Evolutionary conservation across 2,797 vertebrate genomes (phyloP).

Genomic region (Trematomus bernacchii): DNA sequence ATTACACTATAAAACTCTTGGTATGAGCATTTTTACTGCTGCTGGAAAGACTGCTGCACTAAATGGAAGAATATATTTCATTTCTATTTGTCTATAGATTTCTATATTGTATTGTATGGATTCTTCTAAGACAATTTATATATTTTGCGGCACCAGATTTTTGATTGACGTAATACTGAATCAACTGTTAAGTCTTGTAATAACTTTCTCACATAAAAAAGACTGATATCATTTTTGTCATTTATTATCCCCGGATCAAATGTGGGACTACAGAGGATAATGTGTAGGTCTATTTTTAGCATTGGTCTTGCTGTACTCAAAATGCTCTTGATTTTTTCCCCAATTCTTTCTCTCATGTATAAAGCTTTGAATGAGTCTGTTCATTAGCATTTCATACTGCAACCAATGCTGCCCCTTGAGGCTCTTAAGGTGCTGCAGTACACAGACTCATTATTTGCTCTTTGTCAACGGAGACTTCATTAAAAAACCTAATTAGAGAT

Average conservation of each 20-base stretch:
- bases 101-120: constrained; percentile 6
- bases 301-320: neutral
- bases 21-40: neutral
- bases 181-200: neutral
- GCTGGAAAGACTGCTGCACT: constrained; percentile 8
- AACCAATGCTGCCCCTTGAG: constrained; percentile 68
- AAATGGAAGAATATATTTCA: constrained; percentile 36
- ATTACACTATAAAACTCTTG: constrained; percentile 28
- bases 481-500: constrained; percentile 81
- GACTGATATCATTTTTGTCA: neutral
- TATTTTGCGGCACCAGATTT: neutral
- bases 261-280: neutral
- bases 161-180: neutral
- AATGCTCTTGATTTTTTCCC: constrained; percentile 3
- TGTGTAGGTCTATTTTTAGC: constrained; percentile 4
- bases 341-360: constrained; percentile 30
- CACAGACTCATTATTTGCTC: constrained; percentile 79
- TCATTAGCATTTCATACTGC: constrained; percentile 79
- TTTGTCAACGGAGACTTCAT: constrained; percentile 79
- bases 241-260: neutral
- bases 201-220: constrained; percentile 1
- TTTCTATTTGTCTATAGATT: constrained; percentile 7
- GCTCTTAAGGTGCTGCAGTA: constrained; percentile 67
- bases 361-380: constrained; percentile 64
- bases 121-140: neutral